A percentile compares a stretch with the other conserved stretches of the same genome.
Evolutionary conservation across 2,888 invertebrate species (phyloP).

Genomic region (Caenorhabditis sp.): DNA sequence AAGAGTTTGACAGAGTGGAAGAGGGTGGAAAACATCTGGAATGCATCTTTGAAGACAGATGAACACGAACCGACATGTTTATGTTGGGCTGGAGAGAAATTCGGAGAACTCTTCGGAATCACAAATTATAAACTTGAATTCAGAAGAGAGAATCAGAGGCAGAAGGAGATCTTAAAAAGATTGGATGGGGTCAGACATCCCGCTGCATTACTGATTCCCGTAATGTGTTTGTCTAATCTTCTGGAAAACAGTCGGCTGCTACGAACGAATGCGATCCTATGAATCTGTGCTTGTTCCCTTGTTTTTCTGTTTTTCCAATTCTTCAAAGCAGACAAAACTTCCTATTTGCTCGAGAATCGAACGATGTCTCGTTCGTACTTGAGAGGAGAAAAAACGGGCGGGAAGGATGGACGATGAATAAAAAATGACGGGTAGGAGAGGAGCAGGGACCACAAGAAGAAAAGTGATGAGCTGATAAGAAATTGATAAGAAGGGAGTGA

Average conservation of each 20-base stretch:
- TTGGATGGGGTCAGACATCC: too few species aligned
- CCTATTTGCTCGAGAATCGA: constrained; percentile 6
- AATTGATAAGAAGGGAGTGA: not conserved
- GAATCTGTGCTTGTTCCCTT: not conserved
- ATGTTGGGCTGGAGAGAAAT: not conserved
- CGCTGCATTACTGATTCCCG: not conserved
- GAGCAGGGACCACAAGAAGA: not conserved
- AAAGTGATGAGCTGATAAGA: not conserved
- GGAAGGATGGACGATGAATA: not conserved
- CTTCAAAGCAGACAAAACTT: not conserved
- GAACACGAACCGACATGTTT: not conserved
- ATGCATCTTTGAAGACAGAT: constrained; percentile 28
- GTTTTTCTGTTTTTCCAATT: not conserved
- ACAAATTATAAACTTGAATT: not conserved
- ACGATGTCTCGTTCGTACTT: constrained; percentile 5
- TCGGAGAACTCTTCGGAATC: not conserved
- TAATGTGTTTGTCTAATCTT: not conserved
- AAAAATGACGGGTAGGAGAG: not conserved
- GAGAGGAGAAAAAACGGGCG: constrained; percentile 6
- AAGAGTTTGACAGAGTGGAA: constrained; percentile 5
- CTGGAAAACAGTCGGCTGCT: not conserved
- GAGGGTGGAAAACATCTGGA: constrained; percentile 39
- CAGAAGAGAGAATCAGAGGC: too few species aligned
- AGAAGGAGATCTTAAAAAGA: too few species aligned
- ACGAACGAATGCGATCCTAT: not conserved